Evolutionary conservation across 1,140 invertebrate species (phyloP), one percentile per base, ranked within the genome.

Genomic region (Sesamia nonagrioides): DNA sequence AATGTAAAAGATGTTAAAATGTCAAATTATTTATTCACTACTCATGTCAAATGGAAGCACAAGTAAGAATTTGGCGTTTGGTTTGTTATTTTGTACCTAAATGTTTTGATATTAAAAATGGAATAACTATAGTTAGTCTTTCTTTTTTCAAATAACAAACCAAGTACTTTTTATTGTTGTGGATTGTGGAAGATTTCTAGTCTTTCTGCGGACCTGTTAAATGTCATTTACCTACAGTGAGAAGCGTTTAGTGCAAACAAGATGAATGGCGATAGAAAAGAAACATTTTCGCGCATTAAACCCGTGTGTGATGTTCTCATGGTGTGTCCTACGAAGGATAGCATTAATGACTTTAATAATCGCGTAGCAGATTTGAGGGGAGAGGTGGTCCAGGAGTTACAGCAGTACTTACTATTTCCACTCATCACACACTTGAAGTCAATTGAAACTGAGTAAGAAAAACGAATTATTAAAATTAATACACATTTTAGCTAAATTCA

Each of bases 371-470:
- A 89, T 5, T 80, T 95, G 42, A 90, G 95, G 6, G 84, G 83
- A 60, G 88, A 94, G 42, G 86, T 89, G 15, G 66, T 96, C 15
- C 95, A 96, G 82, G 92, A 95, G 74, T 80, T 96, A 3, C 92
- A 94, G 17, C 94, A 95, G 78, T 95, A 95, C 81, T 88, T 96
- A 77, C 86, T 96, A 42, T 95, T 95, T 73, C 95, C 96, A 2
- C 90, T 96, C 48, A 91, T 94, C 11, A 89, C 92, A 6, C 95
- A 95, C 84, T 81, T 96, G 17, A 93, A 92, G 73, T 93, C 90
- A 76, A 79, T 89, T 21, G 86, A 87, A 73, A 81, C 93, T 7
- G 91, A 91, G 95, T 96, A 95, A 86, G 85, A 54, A n/a, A 37
- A 45, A 9, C 42, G 9, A 11, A 45, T 11, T 45, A 45, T 45